These are phyloP conservation scores for Vidua macroura DNA, from an alignment of 2,113 vertebrate species.

Conservation along the genomic window DNA sequence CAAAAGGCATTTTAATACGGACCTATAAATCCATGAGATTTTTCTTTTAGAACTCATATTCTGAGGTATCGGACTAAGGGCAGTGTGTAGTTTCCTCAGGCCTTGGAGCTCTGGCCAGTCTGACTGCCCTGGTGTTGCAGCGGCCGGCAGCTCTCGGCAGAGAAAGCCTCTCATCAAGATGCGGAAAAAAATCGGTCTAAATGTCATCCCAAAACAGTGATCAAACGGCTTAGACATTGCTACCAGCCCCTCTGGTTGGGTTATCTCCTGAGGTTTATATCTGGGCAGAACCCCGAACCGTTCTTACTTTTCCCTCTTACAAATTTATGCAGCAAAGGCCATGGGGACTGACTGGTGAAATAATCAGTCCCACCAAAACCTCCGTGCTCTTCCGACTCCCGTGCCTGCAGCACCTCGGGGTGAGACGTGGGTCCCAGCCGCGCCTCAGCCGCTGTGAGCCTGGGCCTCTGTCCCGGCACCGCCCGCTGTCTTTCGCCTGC, in stretches of 20 bases:
- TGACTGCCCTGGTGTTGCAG: not conserved
- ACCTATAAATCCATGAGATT: not conserved
- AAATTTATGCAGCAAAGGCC: not conserved
- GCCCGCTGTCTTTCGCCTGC: not conserved
- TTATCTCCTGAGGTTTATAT: not conserved
- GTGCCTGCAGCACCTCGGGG: not conserved
- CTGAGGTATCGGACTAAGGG: not conserved
- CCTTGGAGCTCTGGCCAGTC: not conserved
- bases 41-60: not conserved
- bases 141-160: not conserved
- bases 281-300: not conserved
- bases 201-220: not conserved
- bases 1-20: not conserved
- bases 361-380: not conserved
- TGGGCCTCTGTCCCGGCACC: not conserved
- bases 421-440: not conserved
- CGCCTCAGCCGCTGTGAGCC: not conserved
- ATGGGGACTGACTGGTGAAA: not conserved
- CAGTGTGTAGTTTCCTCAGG: not conserved
- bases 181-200: not conserved
- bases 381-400: not conserved
- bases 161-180: not conserved
- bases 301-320: not conserved
- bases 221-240: not conserved
- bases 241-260: not conserved